These are phyloP conservation scores for Pholis gunnellus DNA, from an alignment of 2,113 vertebrate genomes.

Conservation along the genomic window DNA sequence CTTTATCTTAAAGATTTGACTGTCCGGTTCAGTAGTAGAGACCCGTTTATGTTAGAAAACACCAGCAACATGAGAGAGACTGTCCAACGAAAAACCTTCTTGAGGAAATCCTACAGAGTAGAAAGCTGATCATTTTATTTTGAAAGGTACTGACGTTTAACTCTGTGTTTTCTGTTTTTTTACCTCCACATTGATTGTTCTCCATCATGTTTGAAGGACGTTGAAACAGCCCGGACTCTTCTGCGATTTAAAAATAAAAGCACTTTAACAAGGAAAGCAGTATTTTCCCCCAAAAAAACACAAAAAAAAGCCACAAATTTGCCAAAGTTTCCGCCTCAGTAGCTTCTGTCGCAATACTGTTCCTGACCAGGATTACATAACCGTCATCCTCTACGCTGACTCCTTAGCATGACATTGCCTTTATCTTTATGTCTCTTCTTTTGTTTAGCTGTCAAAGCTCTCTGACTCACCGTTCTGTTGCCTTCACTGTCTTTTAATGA, in stretches of 20 bases:
- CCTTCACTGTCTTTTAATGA: conserved; percentile 22
- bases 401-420: conserved; percentile 4
- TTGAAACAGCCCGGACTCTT: not conserved
- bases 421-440: not conserved
- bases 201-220: not conserved
- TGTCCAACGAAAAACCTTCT: not conserved
- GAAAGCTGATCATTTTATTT: not conserved
- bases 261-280: conserved; percentile 40
- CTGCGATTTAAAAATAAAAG: not conserved
- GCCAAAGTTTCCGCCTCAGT: conserved; percentile 5
- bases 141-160: conserved; percentile 4
- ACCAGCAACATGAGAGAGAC: not conserved
- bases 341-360: not conserved
- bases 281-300: conserved; percentile 11
- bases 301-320: not conserved
- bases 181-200: not conserved
- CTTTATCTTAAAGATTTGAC: not conserved
- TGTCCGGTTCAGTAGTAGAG: not conserved
- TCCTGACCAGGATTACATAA: conserved; percentile 34
- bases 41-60: not conserved
- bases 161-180: not conserved
- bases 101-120: not conserved
- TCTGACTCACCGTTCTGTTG: conserved; percentile 12
- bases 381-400: not conserved
- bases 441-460: not conserved